Base-by-base conservation (phyloP, 2,888 invertebrate genomes). In the Psylliodes chrysocephalus region DNA sequence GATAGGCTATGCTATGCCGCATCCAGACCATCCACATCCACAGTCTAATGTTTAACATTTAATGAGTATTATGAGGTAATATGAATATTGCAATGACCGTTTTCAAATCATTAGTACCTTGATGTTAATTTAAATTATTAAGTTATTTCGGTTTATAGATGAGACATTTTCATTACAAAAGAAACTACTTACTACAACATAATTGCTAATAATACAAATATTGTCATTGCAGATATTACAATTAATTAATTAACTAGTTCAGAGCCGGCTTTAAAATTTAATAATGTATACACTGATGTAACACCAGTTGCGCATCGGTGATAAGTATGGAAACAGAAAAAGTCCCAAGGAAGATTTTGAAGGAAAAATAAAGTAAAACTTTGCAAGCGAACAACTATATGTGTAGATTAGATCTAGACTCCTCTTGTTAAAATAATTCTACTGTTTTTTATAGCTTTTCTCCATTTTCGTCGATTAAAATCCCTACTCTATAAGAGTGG, bases 221-320 rank as follows among this genome's bases (percentile, higher is more conserved):
- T 46, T 46, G 46, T 46, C 46, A 46, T 46, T 46, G 46, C 46
- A 46, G 46, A 25, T 46, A 46, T 22, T 44, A 44, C n/a, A 44
- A 22, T 46, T 46, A 12, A 46, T 12, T 14, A 35, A 35, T 8
- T 30, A 22, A 46, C 22, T 2, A n/a, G 22, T 46, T 22, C 44
- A 44, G 44, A n/a, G 44, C 44, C 7, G 44, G 18, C 19, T 17
- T n/a, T n/a, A n/a, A n/a, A n/a, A n/a, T n/a, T n/a, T n/a, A n/a
- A n/a, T n/a, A n/a, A n/a, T n/a, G n/a, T n/a, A n/a, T n/a, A n/a
- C n/a, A n/a, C n/a, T n/a, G n/a, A n/a, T n/a, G n/a, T n/a, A n/a
- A n/a, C n/a, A n/a, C n/a, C n/a, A n/a, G n/a, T n/a, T n/a, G n/a
- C n/a, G n/a, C n/a, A n/a, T n/a, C n/a, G n/a, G n/a, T n/a, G n/a